Evolutionary conservation across 2,888 invertebrate species (phyloP), one percentile per base, ranked within the genome.

Genomic region (Macrophya alboannulata): DNA sequence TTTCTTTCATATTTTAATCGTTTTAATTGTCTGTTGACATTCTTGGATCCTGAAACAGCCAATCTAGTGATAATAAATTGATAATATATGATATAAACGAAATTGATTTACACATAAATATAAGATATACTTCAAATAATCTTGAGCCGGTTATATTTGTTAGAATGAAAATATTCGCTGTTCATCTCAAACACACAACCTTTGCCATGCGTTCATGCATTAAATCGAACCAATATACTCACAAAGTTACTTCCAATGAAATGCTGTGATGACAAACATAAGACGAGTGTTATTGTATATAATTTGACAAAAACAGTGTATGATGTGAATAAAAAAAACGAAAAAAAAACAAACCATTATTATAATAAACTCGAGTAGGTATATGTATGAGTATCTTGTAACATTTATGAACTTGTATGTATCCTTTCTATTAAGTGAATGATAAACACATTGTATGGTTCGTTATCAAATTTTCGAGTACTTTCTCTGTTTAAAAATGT

Each of bases 161-260:
- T 62, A 12, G 10, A 62, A 25, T 62, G 62, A 62, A 62, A 12
- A 25, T 62, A 62, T n/a, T 40, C 21, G 37, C 31, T 81, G 62
- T 79, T 79, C 45, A 45, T 71, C 21, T 43, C 6, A 40, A 81
- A 83, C 37, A 59, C 81, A 81, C 21, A 59, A 81, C 59, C 21
- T 31, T 51, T 68, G 65, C 83, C 92, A 92, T 92, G 92, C 92
- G 88, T 79, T 86, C 91, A 91, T 92, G 90, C 90, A 90, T 89
- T 89, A 90, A 86, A 85, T 87, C 88, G 86, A 82, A 88, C 87
- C 85, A 62, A 87, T 87, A 91, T 93, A 93, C 93, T 93, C 91
- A 93, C 93, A 90, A 91, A 91, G 89, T 93, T 93, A 93, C 89
- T 93, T 93, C 93, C 93, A 93, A 92, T 92, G 93, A 93, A 93